Base-by-base conservation (phyloP, 2,888 invertebrate genomes). In the Proisotoma minuta region DNA sequence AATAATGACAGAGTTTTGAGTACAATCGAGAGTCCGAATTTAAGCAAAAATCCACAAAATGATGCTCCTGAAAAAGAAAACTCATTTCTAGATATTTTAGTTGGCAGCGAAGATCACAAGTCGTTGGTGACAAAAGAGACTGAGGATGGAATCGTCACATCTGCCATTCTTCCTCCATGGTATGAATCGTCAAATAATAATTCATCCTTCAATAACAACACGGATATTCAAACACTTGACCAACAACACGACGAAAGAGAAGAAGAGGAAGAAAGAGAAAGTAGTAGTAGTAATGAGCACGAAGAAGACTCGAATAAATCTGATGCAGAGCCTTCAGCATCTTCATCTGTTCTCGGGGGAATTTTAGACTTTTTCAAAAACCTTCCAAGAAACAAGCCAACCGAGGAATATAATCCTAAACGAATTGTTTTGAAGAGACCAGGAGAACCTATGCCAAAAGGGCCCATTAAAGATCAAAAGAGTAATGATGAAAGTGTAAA, bases 111-210 rank as follows among this genome's bases (percentile, higher is more conserved):
- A n/a, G 64, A 69, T 49, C 60, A 63, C 1, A 73, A 72, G 52
- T 63, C 69, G 4, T 29, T 73, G 15, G 60, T 73, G 1, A 73
- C 73, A 8, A 73, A 73, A 53, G 59, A 71, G 39, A 72, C 71
- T 20, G 66, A 69, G 0, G 65, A 64, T 27, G 71, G 71, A n/a
- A 64, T 73, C 10, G 68, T 73, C 0, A 73, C 73, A 0, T 69
- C 70, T 8, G 73, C 70, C 5, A 73, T 72, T 24, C 62, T 73
- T 28, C 73, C 73, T 29, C 68, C 73, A 3, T 73, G 73, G 73
- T 73, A 63, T 56, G 68, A 69, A 28, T 24, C 57, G 8, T 47
- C 56, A 8, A 15, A 12, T 8, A 50, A 28, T 23, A 29, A 52
- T 10, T 28, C 22, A 8, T 34, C 54, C 12, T 8, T 26, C 18